These are phyloP conservation scores for Phalloptychus januarius DNA, from an alignment of 2,797 vertebrate genomes.

Conservation along the genomic window DNA sequence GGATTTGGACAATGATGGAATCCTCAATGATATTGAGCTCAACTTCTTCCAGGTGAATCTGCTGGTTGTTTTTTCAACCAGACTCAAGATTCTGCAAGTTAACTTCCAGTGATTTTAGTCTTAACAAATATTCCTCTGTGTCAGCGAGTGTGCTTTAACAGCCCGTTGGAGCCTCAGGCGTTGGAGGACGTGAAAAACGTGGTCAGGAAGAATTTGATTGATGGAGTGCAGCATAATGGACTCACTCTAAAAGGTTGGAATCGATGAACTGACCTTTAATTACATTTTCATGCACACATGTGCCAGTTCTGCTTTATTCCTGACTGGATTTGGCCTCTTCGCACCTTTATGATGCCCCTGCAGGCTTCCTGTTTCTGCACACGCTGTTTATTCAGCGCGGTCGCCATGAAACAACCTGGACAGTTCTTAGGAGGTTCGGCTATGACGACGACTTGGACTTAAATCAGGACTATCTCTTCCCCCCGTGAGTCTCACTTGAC, in stretches of 20 bases:
- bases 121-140: slow-evolving; percentile 5
- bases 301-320: background rate
- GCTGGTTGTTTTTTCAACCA: background rate
- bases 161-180: slow-evolving; percentile 90
- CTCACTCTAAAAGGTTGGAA: slow-evolving; percentile 90
- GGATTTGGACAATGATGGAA: slow-evolving; percentile 94
- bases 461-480: slow-evolving; percentile 93
- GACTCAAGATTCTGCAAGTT: background rate
- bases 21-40: slow-evolving; percentile 92
- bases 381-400: slow-evolving; percentile 97
- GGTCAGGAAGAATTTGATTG: slow-evolving; percentile 90
- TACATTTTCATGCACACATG: background rate
- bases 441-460: slow-evolving; percentile 95
- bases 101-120: background rate
- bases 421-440: slow-evolving; percentile 91
- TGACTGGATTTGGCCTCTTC: background rate
- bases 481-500: slow-evolving; percentile 80
- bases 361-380: slow-evolving; percentile 97
- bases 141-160: slow-evolving; percentile 95
- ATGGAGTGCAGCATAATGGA: slow-evolving; percentile 90
- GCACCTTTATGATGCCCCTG: background rate
- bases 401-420: slow-evolving; percentile 97
- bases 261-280: background rate
- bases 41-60: slow-evolving; percentile 93
- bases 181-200: slow-evolving; percentile 98